Base-by-base conservation (phyloP, 2,113 vertebrate species). In the Piprites chloris region DNA sequence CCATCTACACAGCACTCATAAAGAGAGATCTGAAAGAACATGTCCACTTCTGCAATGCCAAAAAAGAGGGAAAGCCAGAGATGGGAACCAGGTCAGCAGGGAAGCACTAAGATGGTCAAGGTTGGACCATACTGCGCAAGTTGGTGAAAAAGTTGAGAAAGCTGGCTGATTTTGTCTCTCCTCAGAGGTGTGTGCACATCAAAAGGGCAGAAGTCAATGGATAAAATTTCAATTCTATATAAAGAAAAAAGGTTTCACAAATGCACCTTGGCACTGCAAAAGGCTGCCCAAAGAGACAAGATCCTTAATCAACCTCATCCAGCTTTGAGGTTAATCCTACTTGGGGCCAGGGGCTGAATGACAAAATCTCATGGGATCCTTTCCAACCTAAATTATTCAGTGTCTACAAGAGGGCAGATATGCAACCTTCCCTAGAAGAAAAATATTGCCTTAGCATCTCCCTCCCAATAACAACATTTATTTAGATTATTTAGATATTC, bases 1-100 rank as follows among this genome's bases (percentile, higher is more conserved):
- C 13, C 18, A 39, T 21, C 44, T 5, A 28, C 2, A 2, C 2
- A 65, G 75, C 35, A n/a, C 44, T 42, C 0, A 0, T 5, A 13
- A 73, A 44, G 71, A 37, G 32, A 56, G 53, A 69, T n/a, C 17
- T 52, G 55, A 39, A 84, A 53, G 7, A 62, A 9, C 2, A 13
- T 4, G 10, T 10, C 46, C 46, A 65, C 37, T 81, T 66, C 65
- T 74, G 50, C 47, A 87, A 62, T 2, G 7, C 39, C 61, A 58
- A 8, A 33, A 62, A 69, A 39, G 17, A 52, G 23, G 37, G 12
- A 61, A 75, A 80, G 53, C 1, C 1, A 56, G 4, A 46, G 84
- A 47, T 6, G 19, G 39, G 23, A 76, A 28, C 7, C 27, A 49
- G 41, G 46, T 66, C 37, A 81, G 42, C 28, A 44, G 22, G 12